Percentiles rank a stretch among this genome's conserved stretches.
These are phyloP conservation scores for Redunca redunca DNA, from an alignment of 2,113 vertebrate species.

Conservation along the genomic window DNA sequence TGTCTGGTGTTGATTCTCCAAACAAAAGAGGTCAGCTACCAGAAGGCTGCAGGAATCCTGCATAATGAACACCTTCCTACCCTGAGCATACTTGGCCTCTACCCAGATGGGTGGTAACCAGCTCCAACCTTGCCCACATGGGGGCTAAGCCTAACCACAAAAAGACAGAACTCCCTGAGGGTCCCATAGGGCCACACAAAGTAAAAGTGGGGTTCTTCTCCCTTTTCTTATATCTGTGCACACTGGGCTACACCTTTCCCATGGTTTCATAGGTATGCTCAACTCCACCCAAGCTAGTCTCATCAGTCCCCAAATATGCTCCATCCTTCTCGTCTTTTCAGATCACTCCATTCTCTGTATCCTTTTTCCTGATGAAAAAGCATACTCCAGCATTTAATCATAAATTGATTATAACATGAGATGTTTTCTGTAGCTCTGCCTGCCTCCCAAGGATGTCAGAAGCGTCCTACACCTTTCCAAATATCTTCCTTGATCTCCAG, in stretches of 20 bases:
- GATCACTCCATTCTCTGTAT: accelerated
- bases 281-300: neutral
- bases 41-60: neutral
- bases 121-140: neutral
- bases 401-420: neutral
- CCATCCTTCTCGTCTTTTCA: neutral
- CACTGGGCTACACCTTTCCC: neutral
- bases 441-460: neutral
- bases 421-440: neutral
- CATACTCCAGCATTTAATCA: neutral
- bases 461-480: neutral
- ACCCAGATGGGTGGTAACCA: neutral
- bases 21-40: neutral
- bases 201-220: neutral
- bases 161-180: neutral
- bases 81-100: neutral
- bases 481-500: neutral
- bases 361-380: neutral
- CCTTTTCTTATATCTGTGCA: neutral
- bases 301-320: neutral
- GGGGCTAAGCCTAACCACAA: neutral
- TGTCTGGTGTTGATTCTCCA: neutral
- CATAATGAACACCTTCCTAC: neutral
- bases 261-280: neutral
- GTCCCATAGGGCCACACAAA: neutral